Conservation (phyloP, 2,888 invertebrate species). For the Exocentrus adspersus region DNA sequence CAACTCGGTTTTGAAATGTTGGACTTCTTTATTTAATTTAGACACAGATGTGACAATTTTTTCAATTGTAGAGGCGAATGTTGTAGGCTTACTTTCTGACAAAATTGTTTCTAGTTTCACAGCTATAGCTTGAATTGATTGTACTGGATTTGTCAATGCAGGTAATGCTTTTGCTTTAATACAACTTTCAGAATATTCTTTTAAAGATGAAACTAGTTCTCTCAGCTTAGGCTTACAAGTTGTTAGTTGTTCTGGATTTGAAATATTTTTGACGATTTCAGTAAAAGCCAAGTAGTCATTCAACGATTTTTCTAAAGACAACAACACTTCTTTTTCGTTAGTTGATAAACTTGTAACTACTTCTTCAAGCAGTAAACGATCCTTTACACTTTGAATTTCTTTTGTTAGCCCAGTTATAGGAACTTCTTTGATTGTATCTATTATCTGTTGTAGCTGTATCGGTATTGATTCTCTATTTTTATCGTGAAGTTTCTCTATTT, state of each 20-base stretch:
- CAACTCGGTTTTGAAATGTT: conserved; percentile 3
- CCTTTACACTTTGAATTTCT: neutral
- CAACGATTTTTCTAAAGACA: conserved; percentile 19
- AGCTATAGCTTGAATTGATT: conserved; percentile 19
- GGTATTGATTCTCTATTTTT: conserved; percentile 27
- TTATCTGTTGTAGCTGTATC: neutral
- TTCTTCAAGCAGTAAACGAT: neutral
- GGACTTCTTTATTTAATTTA: neutral
- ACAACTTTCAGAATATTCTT: conserved; percentile 31
- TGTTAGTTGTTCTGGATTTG: conserved; percentile 38
- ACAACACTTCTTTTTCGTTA: neutral
- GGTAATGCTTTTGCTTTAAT: neutral
- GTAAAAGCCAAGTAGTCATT: conserved; percentile 22
- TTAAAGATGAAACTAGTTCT: conserved; percentile 39
- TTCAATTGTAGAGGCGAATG: neutral
- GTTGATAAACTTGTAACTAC: neutral
- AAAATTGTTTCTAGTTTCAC: conserved; percentile 27
- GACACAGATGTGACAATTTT: neutral
- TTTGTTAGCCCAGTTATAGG: neutral
- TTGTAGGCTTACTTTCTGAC: conserved; percentile 18
- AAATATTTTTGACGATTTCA: conserved; percentile 29
- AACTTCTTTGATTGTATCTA: neutral
- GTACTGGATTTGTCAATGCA: neutral
- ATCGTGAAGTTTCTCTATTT: conserved; percentile 27
- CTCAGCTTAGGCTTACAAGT: conserved; percentile 39